Evolutionary conservation across 2,113 vertebrate species (phyloP).

Genomic region (Corvus moneduloides): DNA sequence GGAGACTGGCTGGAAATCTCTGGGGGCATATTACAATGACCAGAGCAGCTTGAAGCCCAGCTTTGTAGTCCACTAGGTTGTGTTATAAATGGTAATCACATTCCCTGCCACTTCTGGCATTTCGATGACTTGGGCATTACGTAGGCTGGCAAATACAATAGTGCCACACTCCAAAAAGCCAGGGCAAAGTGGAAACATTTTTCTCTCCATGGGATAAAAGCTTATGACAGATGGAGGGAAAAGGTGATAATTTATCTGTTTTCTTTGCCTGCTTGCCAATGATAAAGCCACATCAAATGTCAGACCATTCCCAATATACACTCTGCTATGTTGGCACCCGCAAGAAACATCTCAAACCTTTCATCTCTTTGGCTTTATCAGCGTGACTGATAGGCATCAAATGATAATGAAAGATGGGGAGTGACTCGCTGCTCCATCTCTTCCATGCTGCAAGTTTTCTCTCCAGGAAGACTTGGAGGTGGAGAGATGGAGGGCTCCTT

Average conservation of each 20-base stretch:
- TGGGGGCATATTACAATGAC: background rate
- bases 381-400: slow-evolving; percentile 1
- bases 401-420: background rate
- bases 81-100: background rate
- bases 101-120: background rate
- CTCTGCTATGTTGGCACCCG: background rate
- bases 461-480: background rate
- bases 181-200: slow-evolving; percentile 21
- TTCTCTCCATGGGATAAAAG: background rate
- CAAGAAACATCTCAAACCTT: background rate
- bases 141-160: background rate
- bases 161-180: slow-evolving; percentile 27
- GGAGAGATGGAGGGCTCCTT: background rate
- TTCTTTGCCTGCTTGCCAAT: background rate
- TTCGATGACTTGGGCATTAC: background rate
- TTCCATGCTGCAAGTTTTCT: background rate
- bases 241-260: slow-evolving; percentile 33
- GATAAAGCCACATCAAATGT: slow-evolving; percentile 32
- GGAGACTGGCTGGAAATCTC: background rate
- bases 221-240: slow-evolving; percentile 12
- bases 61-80: background rate
- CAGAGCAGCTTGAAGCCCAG: background rate
- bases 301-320: background rate
- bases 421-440: background rate
- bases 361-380: background rate